A percentile compares a stretch with the other conserved stretches of the same genome.
These are phyloP conservation scores for Bursaphelenchus mucronatus DNA, from an alignment of 1,140 invertebrate species.

Conservation along the genomic window DNA sequence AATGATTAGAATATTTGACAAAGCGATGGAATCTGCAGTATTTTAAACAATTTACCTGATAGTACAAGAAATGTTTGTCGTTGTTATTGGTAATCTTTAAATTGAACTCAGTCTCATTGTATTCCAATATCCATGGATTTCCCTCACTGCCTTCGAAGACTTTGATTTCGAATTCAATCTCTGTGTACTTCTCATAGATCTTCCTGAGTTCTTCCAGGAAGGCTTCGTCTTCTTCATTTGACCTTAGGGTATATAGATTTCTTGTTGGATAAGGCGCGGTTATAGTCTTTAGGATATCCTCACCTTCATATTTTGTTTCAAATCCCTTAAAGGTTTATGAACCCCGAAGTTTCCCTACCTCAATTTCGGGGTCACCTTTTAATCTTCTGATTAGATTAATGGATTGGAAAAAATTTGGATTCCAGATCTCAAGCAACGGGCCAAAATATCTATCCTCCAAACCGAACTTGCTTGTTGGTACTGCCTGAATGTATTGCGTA, in stretches of 20 bases:
- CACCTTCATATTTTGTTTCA: too few relatives aligned
- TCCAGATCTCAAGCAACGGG: constrained; percentile 5
- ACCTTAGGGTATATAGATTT: too few relatives aligned
- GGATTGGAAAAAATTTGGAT: not conserved
- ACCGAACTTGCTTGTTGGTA: constrained; percentile 5
- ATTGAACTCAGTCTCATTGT: constrained; percentile 2
- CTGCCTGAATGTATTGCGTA: constrained; percentile 4
- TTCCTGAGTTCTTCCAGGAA: too few relatives aligned
- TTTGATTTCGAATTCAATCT: not conserved
- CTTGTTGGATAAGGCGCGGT: too few relatives aligned
- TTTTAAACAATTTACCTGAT: not conserved
- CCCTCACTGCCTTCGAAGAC: not conserved
- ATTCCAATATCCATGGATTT: not conserved
- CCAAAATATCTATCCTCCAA: constrained; percentile 17
- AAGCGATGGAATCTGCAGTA: not conserved
- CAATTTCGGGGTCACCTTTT: too few relatives aligned
- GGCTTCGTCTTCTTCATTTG: too few relatives aligned
- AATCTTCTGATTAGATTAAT: too few relatives aligned
- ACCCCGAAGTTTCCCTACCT: too few relatives aligned
- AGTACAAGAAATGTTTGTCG: not conserved
- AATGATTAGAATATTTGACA: not conserved
- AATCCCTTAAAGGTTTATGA: too few relatives aligned
- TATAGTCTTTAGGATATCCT: too few relatives aligned
- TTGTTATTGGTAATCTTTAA: not conserved
- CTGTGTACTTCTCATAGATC: too few relatives aligned